A percentile compares a stretch with the other conserved stretches of the same genome.
These are phyloP conservation scores for Capricornis sumatraensis DNA, from an alignment of 2,113 vertebrate species.

Conservation along the genomic window DNA sequence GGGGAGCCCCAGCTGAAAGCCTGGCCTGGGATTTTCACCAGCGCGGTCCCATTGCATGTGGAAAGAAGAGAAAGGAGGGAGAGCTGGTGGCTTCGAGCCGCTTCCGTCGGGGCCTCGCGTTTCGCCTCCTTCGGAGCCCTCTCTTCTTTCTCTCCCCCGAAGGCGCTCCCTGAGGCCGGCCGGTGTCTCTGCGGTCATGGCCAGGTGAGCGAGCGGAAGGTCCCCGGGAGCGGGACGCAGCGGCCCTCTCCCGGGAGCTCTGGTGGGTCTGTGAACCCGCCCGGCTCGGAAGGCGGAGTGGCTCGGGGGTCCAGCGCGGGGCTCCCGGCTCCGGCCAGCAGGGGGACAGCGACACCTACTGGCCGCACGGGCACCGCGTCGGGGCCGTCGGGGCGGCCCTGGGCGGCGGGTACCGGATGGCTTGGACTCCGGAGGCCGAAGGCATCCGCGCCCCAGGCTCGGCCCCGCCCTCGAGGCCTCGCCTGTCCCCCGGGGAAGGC, in stretches of 20 bases:
- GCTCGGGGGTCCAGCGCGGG: constrained; percentile 34
- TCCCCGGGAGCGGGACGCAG: not conserved
- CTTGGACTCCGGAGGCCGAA: not conserved
- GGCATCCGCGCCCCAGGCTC: not conserved
- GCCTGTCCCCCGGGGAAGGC: not conserved
- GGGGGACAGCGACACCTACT: constrained; percentile 78
- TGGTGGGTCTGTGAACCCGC: not conserved
- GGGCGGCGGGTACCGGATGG: not conserved
- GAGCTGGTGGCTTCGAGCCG: not conserved
- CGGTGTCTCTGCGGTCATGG: not conserved
- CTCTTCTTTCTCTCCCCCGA: not conserved
- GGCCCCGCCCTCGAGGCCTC: not conserved
- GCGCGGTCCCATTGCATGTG: not conserved
- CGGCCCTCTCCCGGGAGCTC: not conserved
- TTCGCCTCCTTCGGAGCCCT: not conserved
- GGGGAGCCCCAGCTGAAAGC: not conserved
- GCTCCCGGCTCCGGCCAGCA: constrained; percentile 63
- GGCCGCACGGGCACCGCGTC: not conserved
- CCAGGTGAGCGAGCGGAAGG: constrained; percentile 34
- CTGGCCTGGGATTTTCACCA: not conserved
- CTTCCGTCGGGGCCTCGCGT: constrained; percentile 4
- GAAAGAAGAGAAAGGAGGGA: not conserved
- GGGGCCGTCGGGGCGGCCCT: constrained; percentile 27
- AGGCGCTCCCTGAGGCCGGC: not conserved
- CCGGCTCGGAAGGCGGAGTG: not conserved